A percentile compares a stretch with the other conserved stretches of the same genome.
These are phyloP conservation scores for Procavia capensis DNA, from an alignment of 2,113 vertebrate species.

Conservation along the genomic window DNA sequence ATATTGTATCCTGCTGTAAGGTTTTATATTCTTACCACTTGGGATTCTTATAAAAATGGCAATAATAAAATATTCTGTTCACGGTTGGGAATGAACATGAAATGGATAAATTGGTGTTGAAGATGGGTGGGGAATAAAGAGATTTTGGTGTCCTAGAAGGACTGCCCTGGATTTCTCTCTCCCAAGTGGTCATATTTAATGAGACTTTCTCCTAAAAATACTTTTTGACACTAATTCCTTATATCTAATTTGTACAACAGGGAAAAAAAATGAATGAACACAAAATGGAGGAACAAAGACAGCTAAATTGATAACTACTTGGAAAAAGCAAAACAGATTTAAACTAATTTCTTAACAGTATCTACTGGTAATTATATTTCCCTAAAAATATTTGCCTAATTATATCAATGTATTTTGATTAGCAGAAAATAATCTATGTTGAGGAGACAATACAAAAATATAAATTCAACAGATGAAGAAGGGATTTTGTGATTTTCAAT, in stretches of 20 bases:
- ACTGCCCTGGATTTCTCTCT: slow-evolving; percentile 71
- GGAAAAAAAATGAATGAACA: slow-evolving; percentile 42
- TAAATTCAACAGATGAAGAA: not conserved
- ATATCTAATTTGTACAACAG: slow-evolving; percentile 55
- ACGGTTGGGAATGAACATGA: slow-evolving; percentile 53
- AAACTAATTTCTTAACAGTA: slow-evolving; percentile 48
- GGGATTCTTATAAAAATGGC: not conserved
- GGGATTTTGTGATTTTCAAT: not conserved
- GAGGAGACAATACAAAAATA: not conserved
- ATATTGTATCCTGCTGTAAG: slow-evolving; percentile 28
- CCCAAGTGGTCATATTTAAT: slow-evolving; percentile 67
- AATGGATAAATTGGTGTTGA: slow-evolving; percentile 46
- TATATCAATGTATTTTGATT: not conserved
- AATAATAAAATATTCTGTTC: slow-evolving; percentile 73
- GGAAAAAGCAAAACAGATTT: slow-evolving; percentile 58
- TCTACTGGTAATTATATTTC: slow-evolving; percentile 38
- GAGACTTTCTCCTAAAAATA: slow-evolving; percentile 68
- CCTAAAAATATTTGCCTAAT: not conserved
- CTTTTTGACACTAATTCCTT: slow-evolving; percentile 51
- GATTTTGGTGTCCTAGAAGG: slow-evolving; percentile 55
- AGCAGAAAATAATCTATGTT: not conserved
- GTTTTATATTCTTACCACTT: slow-evolving; percentile 37
- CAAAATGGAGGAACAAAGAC: slow-evolving; percentile 32
- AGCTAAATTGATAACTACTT: slow-evolving; percentile 30
- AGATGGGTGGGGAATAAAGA: slow-evolving; percentile 20